Conservation (phyloP, 2,797 vertebrate species). For the Bovichtus variegatus region DNA sequence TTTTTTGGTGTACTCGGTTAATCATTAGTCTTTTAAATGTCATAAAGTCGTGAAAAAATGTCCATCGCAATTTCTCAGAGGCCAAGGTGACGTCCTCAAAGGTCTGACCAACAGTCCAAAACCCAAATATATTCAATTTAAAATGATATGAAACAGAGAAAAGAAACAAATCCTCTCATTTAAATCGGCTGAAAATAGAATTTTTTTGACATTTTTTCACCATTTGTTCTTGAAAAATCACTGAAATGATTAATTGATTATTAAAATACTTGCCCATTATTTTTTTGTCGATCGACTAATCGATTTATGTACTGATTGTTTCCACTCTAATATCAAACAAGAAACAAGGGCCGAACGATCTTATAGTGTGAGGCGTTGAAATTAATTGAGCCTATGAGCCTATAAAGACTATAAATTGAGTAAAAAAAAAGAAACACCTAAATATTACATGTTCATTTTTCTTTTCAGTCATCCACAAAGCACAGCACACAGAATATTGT, state of each 20-base stretch:
- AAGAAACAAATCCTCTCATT: neutral
- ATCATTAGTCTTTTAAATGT: neutral
- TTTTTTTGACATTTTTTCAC: neutral
- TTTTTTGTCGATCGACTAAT: neutral
- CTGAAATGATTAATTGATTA: neutral
- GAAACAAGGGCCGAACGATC: neutral
- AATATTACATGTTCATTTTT: neutral
- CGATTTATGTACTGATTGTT: neutral
- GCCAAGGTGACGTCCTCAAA: neutral
- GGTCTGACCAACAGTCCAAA: neutral
- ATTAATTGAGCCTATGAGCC: too few species aligned
- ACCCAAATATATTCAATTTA: neutral
- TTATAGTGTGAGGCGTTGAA: too few species aligned
- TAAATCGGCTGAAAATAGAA: neutral
- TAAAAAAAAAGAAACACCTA: neutral
- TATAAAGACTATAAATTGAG: neutral
- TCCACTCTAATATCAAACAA: neutral
- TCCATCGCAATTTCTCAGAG: too few species aligned
- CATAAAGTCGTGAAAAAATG: neutral
- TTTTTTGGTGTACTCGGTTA: neutral
- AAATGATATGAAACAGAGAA: neutral
- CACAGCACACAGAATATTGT: neutral
- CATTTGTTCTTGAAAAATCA: neutral
- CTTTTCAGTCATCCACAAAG: slow-evolving; percentile 2
- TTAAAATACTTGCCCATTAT: neutral